phyloP scores from a whole-genome alignment of 2,113 vertebrate species.

The Eurypyga helias region DNA sequence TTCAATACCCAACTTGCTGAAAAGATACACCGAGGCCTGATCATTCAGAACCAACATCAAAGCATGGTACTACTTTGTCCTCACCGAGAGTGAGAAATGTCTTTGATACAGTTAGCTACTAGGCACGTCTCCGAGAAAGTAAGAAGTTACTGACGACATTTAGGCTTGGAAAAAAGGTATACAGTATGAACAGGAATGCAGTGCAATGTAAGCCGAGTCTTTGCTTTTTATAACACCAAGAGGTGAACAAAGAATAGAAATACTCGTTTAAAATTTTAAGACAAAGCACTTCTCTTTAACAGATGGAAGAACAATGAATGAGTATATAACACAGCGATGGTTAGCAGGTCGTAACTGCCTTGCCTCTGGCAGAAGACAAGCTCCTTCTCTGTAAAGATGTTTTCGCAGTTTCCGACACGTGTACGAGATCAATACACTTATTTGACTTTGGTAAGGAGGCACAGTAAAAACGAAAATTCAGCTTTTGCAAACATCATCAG shows the following conservation, averaged over 20 bases:
- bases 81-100: background rate
- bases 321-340: background rate
- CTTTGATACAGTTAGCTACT: background rate
- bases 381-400: background rate
- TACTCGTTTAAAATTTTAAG: background rate
- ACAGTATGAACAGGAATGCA: background rate
- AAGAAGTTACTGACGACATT: background rate
- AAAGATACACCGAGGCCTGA: background rate
- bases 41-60: background rate
- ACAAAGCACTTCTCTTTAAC: background rate
- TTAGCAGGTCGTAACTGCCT: background rate
- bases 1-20: background rate
- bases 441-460: constrained; percentile 10
- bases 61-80: background rate
- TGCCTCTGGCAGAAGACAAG: background rate
- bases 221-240: background rate
- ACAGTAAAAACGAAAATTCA: constrained; percentile 39
- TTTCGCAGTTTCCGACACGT: background rate
- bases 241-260: constrained; percentile 4
- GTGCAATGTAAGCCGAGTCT: background rate
- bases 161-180: background rate
- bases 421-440: background rate
- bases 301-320: constrained; percentile 1
- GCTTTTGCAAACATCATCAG: constrained; percentile 69
- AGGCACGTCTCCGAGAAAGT: background rate